Percentiles rank a stretch among this genome's conserved stretches.
These are phyloP conservation scores for Bryconaethiops microstoma DNA, from an alignment of 2,797 vertebrate genomes.

Conservation along the genomic window DNA sequence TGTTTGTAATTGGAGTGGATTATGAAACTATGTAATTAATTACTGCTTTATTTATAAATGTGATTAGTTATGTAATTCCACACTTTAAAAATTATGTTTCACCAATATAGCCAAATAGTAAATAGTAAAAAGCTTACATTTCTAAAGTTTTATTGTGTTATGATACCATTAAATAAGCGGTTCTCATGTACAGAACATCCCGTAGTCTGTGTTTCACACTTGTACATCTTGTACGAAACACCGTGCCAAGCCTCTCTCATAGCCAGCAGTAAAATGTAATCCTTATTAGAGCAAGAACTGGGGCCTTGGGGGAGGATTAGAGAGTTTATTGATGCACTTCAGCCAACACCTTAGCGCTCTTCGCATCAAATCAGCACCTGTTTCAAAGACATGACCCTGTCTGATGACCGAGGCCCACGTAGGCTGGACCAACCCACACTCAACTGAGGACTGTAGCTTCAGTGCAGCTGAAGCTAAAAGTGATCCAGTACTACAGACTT, in stretches of 20 bases:
- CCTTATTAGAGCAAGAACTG: constrained; percentile 79
- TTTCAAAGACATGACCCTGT: constrained; percentile 65
- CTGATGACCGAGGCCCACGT: constrained; percentile 7
- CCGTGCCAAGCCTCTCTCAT: constrained; percentile 28
- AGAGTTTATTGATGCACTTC: constrained; percentile 79
- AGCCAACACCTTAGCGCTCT: constrained; percentile 76
- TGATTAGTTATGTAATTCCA: too few relatives aligned
- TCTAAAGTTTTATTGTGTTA: too few relatives aligned
- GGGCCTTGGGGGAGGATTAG: constrained; percentile 77
- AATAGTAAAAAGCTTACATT: too few relatives aligned
- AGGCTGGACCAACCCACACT: neutral
- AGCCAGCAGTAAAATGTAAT: constrained; percentile 73
- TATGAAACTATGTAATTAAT: too few relatives aligned
- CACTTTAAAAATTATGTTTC: too few relatives aligned
- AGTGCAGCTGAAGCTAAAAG: neutral
- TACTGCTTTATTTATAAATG: too few relatives aligned
- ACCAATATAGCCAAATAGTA: too few relatives aligned
- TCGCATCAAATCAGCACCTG: constrained; percentile 78
- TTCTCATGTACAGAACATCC: neutral
- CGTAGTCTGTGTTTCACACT: neutral
- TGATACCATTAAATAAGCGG: neutral
- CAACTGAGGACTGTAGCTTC: neutral
- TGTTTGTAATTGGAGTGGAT: too few relatives aligned
- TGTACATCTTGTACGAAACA: constrained; percentile 7
- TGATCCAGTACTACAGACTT: constrained; percentile 8